A percentile compares a stretch with the other conserved stretches of the same genome.
These are phyloP conservation scores for Synergus umbraculus DNA, from an alignment of 2,888 invertebrate genomes.

Conservation along the genomic window DNA sequence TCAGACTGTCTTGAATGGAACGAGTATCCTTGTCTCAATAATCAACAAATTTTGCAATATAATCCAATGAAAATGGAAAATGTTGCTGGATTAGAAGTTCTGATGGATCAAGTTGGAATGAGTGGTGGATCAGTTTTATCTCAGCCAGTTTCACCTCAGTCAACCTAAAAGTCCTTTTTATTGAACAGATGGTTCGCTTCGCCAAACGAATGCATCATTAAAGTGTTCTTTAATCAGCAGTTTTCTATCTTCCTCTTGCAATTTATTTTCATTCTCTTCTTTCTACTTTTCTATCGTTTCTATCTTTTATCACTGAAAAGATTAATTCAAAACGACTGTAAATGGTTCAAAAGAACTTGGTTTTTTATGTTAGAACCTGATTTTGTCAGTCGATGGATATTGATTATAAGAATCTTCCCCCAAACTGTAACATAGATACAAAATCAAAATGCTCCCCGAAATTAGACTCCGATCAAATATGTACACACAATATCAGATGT, in stretches of 20 bases:
- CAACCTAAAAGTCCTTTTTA: neutral
- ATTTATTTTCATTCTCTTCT: too few species aligned
- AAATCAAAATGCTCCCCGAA: neutral
- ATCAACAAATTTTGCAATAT: neutral
- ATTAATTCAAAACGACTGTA: too few species aligned
- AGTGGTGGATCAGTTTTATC: neutral
- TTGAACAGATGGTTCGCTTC: neutral
- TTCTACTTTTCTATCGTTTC: too few species aligned
- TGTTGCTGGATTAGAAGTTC: neutral
- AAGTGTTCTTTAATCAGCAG: neutral
- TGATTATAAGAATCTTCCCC: neutral
- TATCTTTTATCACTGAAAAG: too few species aligned
- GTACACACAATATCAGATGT: neutral
- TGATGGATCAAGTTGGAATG: neutral
- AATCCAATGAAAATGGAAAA: neutral
- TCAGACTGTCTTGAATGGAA: neutral
- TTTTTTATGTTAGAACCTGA: neutral
- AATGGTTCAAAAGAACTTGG: neutral
- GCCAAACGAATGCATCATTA: neutral
- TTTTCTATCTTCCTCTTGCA: too few species aligned
- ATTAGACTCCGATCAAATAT: neutral
- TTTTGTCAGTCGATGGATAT: neutral
- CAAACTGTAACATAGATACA: neutral
- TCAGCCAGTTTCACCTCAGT: neutral
- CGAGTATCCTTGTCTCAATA: neutral